phyloP scores from a whole-genome alignment of 2,888 invertebrate species.

The Elmis aenea region DNA sequence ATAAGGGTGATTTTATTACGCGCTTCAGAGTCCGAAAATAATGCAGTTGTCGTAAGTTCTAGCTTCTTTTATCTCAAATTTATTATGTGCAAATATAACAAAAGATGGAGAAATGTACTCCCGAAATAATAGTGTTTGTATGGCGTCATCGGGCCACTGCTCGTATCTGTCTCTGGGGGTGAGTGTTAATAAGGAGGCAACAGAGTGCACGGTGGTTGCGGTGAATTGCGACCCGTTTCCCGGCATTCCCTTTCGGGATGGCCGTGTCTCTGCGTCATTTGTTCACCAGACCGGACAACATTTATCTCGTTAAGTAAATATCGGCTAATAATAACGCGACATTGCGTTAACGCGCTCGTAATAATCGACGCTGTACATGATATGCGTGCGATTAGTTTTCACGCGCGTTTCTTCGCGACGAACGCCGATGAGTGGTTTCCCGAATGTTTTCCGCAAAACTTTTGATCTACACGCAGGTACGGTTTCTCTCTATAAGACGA shows the following conservation, averaged over 20 bases:
- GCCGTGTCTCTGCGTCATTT: constrained; percentile 22
- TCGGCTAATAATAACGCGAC: no score
- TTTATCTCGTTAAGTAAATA: no score
- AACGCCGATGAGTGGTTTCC: no score
- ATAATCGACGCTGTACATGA: no score
- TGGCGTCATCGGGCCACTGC: constrained; percentile 21
- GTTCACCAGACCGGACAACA: constrained; percentile 29
- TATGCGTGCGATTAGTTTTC: no score
- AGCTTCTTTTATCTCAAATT: constrained; percentile 21
- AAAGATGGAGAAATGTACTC: constrained; percentile 16
- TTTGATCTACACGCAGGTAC: constrained; percentile 22
- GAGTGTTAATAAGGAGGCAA: constrained; percentile 29
- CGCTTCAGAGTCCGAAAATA: constrained; percentile 17
- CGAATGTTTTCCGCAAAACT: no score
- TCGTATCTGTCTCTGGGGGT: constrained; percentile 25
- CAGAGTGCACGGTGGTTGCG: constrained; percentile 22
- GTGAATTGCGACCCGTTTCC: constrained; percentile 19
- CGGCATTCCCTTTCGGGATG: constrained; percentile 24
- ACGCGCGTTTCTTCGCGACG: no score
- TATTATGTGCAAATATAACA: constrained; percentile 17
- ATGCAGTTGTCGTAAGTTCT: constrained; percentile 18
- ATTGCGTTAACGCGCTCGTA: no score
- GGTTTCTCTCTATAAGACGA: no score
- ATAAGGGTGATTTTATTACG: constrained; percentile 21
- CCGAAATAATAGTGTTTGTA: constrained; percentile 18